A percentile compares a stretch with the other conserved stretches of the same genome.
These are phyloP conservation scores for Leuciscus idus DNA, from an alignment of 2,113 vertebrate species.

Conservation along the genomic window DNA sequence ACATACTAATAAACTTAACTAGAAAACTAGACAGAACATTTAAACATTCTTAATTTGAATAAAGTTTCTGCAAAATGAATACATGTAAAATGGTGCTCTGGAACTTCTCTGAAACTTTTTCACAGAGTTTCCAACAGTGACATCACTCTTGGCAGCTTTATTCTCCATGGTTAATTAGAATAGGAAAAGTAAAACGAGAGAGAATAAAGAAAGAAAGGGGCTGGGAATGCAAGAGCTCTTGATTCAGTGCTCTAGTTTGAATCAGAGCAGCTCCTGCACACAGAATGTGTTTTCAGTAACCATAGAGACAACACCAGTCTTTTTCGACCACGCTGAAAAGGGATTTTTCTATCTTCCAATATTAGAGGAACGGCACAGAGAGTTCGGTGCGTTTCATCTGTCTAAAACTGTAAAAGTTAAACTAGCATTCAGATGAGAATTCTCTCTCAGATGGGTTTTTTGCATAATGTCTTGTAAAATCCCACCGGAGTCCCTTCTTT, in stretches of 20 bases:
- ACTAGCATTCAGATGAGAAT: background rate
- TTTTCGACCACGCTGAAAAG: slow-evolving; percentile 1
- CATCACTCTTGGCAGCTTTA: background rate
- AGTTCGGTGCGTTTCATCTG: background rate
- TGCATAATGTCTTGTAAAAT: slow-evolving; percentile 28
- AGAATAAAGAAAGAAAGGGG: slow-evolving; percentile 14
- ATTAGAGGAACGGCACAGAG: background rate
- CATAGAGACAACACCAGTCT: slow-evolving; percentile 65
- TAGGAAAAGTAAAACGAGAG: background rate
- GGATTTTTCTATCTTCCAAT: background rate
- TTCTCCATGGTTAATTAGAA: background rate
- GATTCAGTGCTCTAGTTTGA: slow-evolving; percentile 37
- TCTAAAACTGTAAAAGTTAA: background rate
- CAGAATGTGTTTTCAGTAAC: slow-evolving; percentile 58
- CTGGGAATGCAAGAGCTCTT: slow-evolving; percentile 52
- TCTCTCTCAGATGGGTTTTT: too few species aligned
- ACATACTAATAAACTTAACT: background rate
- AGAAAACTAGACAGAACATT: background rate
- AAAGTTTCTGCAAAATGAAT: background rate
- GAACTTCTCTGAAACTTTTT: background rate
- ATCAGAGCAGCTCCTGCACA: slow-evolving; percentile 58
- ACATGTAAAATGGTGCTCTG: background rate
- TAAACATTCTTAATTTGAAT: background rate
- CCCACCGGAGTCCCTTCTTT: slow-evolving; percentile 5
- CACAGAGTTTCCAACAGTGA: background rate